Evolutionary conservation across 2,797 vertebrate species (phyloP).

Genomic region (Amphiprion clarkii): DNA sequence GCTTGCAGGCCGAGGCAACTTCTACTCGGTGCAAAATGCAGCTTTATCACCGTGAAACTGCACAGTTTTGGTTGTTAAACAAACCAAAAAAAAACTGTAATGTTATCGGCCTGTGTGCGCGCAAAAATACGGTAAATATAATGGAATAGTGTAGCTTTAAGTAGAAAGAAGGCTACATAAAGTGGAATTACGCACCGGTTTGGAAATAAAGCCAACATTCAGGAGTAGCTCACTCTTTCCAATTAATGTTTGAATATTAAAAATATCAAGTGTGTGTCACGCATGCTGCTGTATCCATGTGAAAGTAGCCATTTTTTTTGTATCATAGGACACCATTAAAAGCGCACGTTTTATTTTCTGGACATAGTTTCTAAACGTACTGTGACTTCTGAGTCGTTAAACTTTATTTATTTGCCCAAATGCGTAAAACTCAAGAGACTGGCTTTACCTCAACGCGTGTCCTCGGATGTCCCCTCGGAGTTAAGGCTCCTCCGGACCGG

Average conservation of each 20-base stretch:
- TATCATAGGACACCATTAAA: conserved; percentile 28
- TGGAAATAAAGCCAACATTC: background rate
- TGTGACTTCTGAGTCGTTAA: conserved; percentile 3
- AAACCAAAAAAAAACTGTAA: background rate
- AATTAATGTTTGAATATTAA: background rate
- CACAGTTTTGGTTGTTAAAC: background rate
- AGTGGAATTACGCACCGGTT: background rate
- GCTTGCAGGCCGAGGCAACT: conserved; percentile 39
- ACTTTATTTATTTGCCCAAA: background rate
- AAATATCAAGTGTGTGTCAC: conserved; percentile 16
- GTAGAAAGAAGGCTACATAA: background rate
- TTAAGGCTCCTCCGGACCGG: conserved; percentile 70
- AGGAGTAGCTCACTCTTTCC: background rate
- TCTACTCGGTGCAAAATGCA: background rate
- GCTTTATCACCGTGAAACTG: background rate
- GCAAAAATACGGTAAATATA: background rate
- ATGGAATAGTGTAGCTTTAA: background rate
- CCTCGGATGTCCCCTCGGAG: conserved; percentile 76
- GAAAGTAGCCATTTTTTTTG: conserved; percentile 66
- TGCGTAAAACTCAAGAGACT: background rate
- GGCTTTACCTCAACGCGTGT: conserved; percentile 72
- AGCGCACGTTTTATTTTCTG: background rate
- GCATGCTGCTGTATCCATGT: conserved; percentile 26
- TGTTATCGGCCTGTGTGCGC: background rate
- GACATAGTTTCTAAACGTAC: background rate